Evolutionary conservation across 2,797 vertebrate genomes (phyloP), one percentile per base, ranked within the genome.

Genomic region (Pantherophis vulpinus): DNA sequence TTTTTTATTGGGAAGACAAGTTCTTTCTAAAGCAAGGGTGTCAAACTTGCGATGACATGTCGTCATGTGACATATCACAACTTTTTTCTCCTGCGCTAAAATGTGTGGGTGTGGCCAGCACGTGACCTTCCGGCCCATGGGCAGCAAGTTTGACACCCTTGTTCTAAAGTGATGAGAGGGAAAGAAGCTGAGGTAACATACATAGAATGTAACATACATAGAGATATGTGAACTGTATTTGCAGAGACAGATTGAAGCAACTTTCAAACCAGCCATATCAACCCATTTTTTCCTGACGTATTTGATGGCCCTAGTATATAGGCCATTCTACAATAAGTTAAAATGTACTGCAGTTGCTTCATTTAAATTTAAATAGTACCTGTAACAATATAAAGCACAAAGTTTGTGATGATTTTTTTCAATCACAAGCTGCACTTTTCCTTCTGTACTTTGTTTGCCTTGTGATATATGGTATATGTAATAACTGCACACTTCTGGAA

Each of bases 91-190:
- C 58, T 59, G 20, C 1, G 5, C 58, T 59, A 59, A 59, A 59
- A 20, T 6, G 58, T 18, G 58, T 59, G 14, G 58, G 18, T 3
- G 4, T 56, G 4, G 56, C 58, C 58, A 59, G 58, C 58, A 20
- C 1, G 5, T 20, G 58, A 59, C 0, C 16, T 20, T 5, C 16
- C 4, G 1, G 18, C 16, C 18, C 18, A 0, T 5, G 16, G 58
- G 16, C 58, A 5, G 14, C 1, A 5, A 59, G 58, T 18, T 20
- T 59, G 58, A 59, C 16, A 59, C 1, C 58, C 58, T 18, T 59
- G 58, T 37, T 74, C n/a, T 20, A 74, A 74, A 18, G 37, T 42
- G 74, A 47, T 47, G 9, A 25, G 9, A 83, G 20, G 74, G 37
- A 83, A 83, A 83, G 37, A 25, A 47, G 10, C 37, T 79, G 70